phyloP scores from a whole-genome alignment of 64 coral and sea anemone genomes.

The Platygyra sinensis region DNA sequence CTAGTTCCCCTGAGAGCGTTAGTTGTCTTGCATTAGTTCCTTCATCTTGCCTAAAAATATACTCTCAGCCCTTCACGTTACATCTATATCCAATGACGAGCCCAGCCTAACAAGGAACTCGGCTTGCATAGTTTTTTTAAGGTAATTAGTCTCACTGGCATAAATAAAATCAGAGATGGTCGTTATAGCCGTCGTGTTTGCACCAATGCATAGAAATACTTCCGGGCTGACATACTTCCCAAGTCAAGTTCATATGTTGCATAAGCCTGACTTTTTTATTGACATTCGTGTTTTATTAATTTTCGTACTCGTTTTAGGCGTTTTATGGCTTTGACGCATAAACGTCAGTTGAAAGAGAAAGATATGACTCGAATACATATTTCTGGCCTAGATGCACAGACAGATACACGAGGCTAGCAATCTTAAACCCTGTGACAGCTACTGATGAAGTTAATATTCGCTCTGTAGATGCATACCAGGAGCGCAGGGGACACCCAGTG shows the following conservation, averaged over 20 bases:
- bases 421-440: background rate
- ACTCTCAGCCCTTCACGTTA: background rate
- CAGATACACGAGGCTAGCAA: background rate
- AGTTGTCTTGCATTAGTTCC: background rate
- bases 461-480: background rate
- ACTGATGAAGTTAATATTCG: background rate
- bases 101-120: background rate
- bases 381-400: background rate
- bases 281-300: background rate
- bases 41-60: background rate
- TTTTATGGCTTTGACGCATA: background rate
- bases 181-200: background rate
- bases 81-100: background rate
- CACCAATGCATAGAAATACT: background rate
- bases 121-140: background rate
- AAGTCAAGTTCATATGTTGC: background rate
- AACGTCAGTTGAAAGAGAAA: background rate
- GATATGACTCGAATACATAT: background rate
- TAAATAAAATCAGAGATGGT: background rate
- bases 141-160: background rate
- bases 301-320: background rate
- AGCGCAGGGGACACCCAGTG: background rate
- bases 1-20: background rate
- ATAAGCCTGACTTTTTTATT: background rate
- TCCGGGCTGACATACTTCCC: background rate